A percentile compares a stretch with the other conserved stretches of the same genome.
These are phyloP conservation scores for Cotesia vestalis DNA, from an alignment of 1,140 invertebrate genomes.

Conservation along the genomic window DNA sequence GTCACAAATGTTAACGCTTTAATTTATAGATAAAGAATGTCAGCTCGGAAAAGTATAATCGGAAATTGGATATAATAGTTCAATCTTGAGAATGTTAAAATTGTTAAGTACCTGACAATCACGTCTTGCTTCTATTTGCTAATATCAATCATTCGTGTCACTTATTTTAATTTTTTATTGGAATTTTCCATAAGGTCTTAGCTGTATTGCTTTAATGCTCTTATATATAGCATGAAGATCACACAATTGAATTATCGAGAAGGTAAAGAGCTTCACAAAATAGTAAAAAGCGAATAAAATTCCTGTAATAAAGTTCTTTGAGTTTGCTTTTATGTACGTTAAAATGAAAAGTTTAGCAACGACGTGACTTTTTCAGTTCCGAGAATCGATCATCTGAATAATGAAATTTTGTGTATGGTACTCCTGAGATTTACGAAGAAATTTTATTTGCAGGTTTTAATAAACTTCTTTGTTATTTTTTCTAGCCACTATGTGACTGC, in stretches of 20 bases:
- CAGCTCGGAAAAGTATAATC: background rate
- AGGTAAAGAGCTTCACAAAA: background rate
- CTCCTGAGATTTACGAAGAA: no score
- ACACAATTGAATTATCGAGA: slow-evolving; percentile 1
- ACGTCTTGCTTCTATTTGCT: background rate
- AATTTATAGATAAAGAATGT: no score
- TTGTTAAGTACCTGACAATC: slow-evolving; percentile 27
- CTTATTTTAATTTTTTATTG: slow-evolving; percentile 7
- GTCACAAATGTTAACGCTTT: no score
- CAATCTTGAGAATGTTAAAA: no score
- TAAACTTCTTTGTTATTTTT: no score
- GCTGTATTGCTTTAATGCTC: background rate
- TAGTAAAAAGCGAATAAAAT: background rate
- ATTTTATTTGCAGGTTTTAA: no score
- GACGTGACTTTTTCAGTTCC: slow-evolving; percentile 8
- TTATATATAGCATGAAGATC: background rate
- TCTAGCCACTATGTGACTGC: no score
- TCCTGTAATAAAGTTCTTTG: background rate
- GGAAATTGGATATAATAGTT: no score
- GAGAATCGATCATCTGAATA: no score
- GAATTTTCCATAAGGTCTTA: background rate
- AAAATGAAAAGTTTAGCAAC: background rate
- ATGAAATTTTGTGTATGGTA: no score
- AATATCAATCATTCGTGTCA: slow-evolving; percentile 4
- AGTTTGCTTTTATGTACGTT: background rate